Percentiles rank a stretch among this genome's conserved stretches.
Evolutionary conservation across 2,797 vertebrate genomes (phyloP).

Genomic region (Sebastes iracundus): DNA sequence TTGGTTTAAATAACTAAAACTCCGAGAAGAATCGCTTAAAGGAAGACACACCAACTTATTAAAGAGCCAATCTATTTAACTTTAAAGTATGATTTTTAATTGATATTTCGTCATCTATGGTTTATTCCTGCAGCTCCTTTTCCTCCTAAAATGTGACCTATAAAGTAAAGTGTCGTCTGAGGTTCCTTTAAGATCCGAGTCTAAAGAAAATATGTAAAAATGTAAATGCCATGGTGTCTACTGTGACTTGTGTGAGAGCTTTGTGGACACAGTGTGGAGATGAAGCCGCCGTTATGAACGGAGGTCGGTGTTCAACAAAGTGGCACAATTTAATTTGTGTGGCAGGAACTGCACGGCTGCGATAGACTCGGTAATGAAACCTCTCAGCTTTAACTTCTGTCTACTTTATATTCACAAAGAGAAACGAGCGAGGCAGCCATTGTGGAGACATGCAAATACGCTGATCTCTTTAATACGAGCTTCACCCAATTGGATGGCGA

Average conservation of each 20-base stretch:
- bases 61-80: not conserved
- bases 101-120: not conserved
- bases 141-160: not conserved
- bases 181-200: not conserved
- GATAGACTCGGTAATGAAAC: conserved; percentile 66
- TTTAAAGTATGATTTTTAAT: not conserved
- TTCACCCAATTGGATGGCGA: conserved; percentile 57
- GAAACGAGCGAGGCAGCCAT: conserved; percentile 59
- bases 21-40: not conserved
- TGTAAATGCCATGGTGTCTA: not conserved
- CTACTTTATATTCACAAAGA: conserved; percentile 72
- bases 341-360: conserved; percentile 32
- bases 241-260: not conserved
- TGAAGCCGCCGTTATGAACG: conserved; percentile 38
- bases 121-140: not conserved
- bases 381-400: conserved; percentile 64
- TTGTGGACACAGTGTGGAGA: conserved; percentile 9
- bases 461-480: conserved; percentile 71
- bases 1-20: not conserved
- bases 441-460: conserved; percentile 74
- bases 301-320: conserved; percentile 65
- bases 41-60: not conserved
- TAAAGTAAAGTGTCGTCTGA: not conserved
- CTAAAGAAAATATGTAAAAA: not conserved
- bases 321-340: conserved; percentile 75